phyloP scores from a whole-genome alignment of 2,797 vertebrate species.

The Centroberyx gerrardi region DNA sequence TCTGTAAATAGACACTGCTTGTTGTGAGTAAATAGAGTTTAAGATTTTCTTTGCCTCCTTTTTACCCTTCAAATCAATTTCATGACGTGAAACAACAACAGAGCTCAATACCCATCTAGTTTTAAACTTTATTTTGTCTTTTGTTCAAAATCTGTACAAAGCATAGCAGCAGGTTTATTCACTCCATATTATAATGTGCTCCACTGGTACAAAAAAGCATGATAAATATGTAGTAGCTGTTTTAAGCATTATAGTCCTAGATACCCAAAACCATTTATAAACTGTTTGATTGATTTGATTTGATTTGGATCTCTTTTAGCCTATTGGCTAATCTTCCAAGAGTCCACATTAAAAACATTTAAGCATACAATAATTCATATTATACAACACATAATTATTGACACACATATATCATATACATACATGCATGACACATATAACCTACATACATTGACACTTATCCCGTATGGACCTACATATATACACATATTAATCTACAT shows the following conservation, averaged over 20 bases:
- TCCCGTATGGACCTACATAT: too few species aligned
- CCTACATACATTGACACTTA: too few species aligned
- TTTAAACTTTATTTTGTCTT: constrained; percentile 43
- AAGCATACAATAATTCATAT: too few species aligned
- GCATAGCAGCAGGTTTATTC: constrained; percentile 7
- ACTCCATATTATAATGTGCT: not conserved
- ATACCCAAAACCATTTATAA: not conserved
- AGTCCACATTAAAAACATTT: too few species aligned
- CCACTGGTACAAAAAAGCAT: not conserved
- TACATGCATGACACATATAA: too few species aligned
- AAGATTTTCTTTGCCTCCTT: not conserved
- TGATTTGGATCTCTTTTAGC: too few species aligned
- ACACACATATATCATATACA: too few species aligned
- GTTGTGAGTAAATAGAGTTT: constrained; percentile 31
- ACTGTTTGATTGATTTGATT: too few species aligned
- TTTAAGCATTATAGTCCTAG: constrained; percentile 14
- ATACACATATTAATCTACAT: too few species aligned
- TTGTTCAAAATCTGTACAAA: constrained; percentile 35
- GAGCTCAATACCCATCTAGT: not conserved
- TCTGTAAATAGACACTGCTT: constrained; percentile 35
- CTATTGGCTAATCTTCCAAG: too few species aligned
- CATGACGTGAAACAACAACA: constrained; percentile 10
- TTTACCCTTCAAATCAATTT: not conserved
- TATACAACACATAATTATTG: too few species aligned
- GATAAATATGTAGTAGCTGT: not conserved